Evolutionary conservation across 2,888 invertebrate species (phyloP).

Genomic region (Dynastes tityus): DNA sequence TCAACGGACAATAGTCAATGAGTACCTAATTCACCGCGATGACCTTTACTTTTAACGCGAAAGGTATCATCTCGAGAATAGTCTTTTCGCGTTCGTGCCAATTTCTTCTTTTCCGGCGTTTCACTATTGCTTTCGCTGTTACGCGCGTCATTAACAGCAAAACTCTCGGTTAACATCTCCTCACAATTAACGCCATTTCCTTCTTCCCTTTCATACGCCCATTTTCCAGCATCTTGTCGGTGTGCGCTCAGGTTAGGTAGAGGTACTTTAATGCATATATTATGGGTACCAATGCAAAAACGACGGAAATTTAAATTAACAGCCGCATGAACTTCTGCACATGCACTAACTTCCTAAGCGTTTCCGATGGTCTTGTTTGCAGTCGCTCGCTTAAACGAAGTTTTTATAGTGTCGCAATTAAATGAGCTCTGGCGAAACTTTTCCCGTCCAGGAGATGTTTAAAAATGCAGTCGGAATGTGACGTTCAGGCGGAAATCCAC

Average conservation of each 20-base stretch:
- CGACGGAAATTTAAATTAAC: conserved; percentile 32
- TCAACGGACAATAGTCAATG: neutral
- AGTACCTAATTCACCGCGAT: neutral
- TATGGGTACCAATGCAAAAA: conserved; percentile 5
- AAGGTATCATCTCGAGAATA: neutral
- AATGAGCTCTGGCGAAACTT: conserved; percentile 31
- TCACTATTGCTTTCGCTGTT: conserved; percentile 25
- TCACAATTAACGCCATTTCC: conserved; percentile 9
- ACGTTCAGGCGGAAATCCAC: neutral
- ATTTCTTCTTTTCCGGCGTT: neutral
- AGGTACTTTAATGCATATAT: conserved; percentile 10
- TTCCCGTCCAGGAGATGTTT: conserved; percentile 7
- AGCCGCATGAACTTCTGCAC: conserved; percentile 16
- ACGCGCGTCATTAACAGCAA: conserved; percentile 20
- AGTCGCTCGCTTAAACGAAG: conserved; percentile 26
- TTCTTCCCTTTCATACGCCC: neutral
- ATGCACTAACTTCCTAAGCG: conserved; percentile 24
- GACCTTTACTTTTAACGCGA: neutral
- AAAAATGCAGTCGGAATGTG: neutral
- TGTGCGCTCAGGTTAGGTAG: neutral
- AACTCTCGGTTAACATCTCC: conserved; percentile 16
- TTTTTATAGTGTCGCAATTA: conserved; percentile 32
- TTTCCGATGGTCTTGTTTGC: conserved; percentile 28
- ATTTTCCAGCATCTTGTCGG: neutral
- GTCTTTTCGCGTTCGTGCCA: conserved; percentile 6